Evolutionary conservation across 92 coral and sea anemone species (phyloP).

Genomic region (Zoanthus solanderi): DNA sequence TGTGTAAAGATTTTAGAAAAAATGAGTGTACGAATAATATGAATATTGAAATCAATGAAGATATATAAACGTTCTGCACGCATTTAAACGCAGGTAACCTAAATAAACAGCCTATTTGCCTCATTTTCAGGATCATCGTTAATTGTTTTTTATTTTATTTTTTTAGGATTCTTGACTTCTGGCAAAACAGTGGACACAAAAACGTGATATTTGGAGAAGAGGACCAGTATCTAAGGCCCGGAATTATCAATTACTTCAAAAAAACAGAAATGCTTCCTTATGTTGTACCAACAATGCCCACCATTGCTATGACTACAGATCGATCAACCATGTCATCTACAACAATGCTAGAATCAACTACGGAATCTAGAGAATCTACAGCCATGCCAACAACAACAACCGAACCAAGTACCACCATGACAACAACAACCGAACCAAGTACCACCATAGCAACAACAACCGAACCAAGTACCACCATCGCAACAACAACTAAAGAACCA

Average conservation of each 20-base stretch:
- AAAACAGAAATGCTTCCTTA: constrained; percentile 38
- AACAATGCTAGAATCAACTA: background rate
- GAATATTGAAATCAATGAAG: too few species aligned
- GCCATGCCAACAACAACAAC: constrained; percentile 4
- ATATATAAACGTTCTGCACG: too few species aligned
- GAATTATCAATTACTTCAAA: constrained; percentile 33
- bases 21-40: too few species aligned
- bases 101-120: too few species aligned
- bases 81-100: too few species aligned
- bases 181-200: background rate
- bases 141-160: background rate
- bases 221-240: constrained; percentile 20
- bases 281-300: constrained; percentile 26
- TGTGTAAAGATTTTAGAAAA: too few species aligned
- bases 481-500: too few species aligned
- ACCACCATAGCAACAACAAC: too few species aligned
- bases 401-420: background rate
- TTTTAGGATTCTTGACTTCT: constrained; percentile 9
- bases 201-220: constrained; percentile 35
- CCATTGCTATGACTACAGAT: background rate
- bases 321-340: background rate
- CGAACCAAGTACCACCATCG: too few species aligned
- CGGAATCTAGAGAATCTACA: background rate
- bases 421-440: background rate
- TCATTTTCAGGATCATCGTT: too few species aligned